Evolutionary conservation across 2,797 vertebrate genomes (phyloP).

Genomic region (Pteropus rufus): DNA sequence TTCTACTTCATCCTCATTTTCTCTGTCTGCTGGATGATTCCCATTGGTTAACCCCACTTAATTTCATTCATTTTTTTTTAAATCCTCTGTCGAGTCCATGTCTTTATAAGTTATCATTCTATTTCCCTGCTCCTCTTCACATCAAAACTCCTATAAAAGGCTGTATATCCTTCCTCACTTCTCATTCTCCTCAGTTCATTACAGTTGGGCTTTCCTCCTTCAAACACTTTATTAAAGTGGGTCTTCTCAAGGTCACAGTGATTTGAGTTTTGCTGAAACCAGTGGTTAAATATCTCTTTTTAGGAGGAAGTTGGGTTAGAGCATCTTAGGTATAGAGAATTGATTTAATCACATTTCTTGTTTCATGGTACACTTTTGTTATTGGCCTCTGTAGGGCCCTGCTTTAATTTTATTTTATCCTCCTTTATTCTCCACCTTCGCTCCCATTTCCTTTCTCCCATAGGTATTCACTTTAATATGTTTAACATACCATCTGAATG

Average conservation of each 20-base stretch:
- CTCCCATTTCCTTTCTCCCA: neutral
- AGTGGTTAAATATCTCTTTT: neutral
- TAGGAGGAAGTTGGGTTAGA: neutral
- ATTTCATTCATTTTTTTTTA: neutral
- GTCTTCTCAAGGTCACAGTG: neutral
- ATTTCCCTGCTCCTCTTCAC: neutral
- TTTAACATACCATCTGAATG: neutral
- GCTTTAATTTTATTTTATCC: neutral
- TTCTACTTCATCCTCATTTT: neutral
- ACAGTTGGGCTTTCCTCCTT: neutral
- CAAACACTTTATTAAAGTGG: neutral
- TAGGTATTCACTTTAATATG: neutral
- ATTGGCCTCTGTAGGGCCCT: neutral
- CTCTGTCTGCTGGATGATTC: neutral
- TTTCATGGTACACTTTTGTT: neutral
- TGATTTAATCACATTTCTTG: neutral
- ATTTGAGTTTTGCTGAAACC: constrained; percentile 9
- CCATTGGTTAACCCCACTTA: neutral
- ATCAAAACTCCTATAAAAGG: neutral
- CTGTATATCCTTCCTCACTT: neutral
- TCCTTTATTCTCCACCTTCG: neutral
- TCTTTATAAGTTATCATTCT: neutral
- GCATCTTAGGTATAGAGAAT: neutral
- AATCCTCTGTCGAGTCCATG: neutral
- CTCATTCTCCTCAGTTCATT: neutral